A percentile compares a stretch with the other conserved stretches of the same genome.
phyloP scores from a whole-genome alignment of 2,797 vertebrate species.

The Onychomys torridus region DNA sequence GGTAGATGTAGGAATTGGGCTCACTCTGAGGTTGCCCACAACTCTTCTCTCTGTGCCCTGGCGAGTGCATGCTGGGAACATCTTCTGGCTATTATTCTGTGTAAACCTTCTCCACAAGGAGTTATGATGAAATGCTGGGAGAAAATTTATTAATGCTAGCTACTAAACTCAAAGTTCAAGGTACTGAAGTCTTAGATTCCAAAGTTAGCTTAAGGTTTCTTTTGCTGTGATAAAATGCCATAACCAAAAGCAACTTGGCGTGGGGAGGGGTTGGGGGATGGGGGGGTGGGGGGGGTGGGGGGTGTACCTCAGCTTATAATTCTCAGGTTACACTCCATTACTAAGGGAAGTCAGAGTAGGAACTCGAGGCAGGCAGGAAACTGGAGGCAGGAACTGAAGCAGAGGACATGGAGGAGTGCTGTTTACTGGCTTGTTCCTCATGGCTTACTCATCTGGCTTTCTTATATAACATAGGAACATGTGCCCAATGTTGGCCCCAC shows the following conservation, averaged over 20 bases:
- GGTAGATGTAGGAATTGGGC: not conserved
- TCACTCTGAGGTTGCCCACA: not conserved
- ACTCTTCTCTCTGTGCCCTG: not conserved
- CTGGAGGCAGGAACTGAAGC: not conserved
- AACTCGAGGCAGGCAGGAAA: not conserved
- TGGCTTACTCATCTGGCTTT: not conserved
- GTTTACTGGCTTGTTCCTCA: not conserved
- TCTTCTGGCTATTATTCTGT: not conserved
- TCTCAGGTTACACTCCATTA: not conserved
- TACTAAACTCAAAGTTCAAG: not conserved
- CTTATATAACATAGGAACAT: not conserved
- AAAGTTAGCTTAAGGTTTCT: not conserved
- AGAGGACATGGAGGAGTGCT: not conserved
- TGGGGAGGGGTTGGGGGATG: too few relatives aligned
- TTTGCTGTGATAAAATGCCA: not conserved
- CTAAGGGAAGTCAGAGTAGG: not conserved
- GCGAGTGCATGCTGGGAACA: not conserved
- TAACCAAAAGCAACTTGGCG: not conserved
- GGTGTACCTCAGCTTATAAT: too few relatives aligned
- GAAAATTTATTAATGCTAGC: not conserved
- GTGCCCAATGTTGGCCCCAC: not conserved
- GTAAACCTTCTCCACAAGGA: not conserved
- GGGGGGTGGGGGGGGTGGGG: too few relatives aligned
- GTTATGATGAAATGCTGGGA: not conserved
- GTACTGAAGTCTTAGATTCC: not conserved